Percentiles rank a stretch among this genome's conserved stretches.
Evolutionary conservation across 1,140 invertebrate genomes (phyloP).

Genomic region (Acromyrmex heyeri): DNA sequence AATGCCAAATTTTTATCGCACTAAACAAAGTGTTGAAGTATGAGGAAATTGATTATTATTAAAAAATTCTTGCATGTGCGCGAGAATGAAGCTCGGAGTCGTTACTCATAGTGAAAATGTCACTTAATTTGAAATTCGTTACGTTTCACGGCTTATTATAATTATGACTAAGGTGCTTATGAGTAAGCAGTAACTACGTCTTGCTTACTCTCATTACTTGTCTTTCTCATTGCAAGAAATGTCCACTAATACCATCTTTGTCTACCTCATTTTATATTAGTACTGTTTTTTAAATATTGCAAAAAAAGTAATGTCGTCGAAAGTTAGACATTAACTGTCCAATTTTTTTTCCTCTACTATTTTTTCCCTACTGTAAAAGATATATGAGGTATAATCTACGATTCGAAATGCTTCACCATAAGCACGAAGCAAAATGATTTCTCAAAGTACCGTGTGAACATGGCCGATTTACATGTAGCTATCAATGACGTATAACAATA

Average conservation of each 20-base stretch:
- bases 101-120: slow-evolving; percentile 26
- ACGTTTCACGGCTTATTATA: slow-evolving; percentile 48
- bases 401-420: background rate
- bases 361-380: background rate
- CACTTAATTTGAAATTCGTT: slow-evolving; percentile 45
- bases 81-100: background rate
- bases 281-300: background rate
- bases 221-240: background rate
- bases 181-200: background rate
- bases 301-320: background rate
- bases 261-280: background rate
- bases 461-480: slow-evolving; percentile 8
- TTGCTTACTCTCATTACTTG: slow-evolving; percentile 21
- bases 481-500: background rate
- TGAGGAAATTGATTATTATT: background rate
- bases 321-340: background rate
- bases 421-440: background rate
- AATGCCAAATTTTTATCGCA: background rate
- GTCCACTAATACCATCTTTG: background rate
- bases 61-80: background rate
- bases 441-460: background rate
- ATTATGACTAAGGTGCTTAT: slow-evolving; percentile 26
- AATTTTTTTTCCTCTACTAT: background rate
- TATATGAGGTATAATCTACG: background rate
- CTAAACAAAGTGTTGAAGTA: background rate